Percentiles rank a stretch among this genome's conserved stretches.
These are phyloP conservation scores for Diplodus sargus DNA, from an alignment of 2,797 vertebrate species.

Conservation along the genomic window DNA sequence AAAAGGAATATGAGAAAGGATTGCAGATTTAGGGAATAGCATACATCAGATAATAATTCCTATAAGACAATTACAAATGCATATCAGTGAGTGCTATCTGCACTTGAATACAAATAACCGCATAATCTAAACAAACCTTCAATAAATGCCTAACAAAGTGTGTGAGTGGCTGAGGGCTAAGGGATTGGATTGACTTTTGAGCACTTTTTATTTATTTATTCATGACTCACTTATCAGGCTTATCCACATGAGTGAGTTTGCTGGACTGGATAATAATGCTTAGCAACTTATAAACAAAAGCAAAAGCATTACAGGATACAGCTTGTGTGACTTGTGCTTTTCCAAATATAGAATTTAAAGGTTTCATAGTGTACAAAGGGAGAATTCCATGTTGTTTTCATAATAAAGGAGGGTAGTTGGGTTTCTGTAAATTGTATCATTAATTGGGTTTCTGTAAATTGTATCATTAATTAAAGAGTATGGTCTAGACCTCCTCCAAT, in stretches of 20 bases:
- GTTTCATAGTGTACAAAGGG: background rate
- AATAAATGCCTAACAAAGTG: constrained; percentile 45
- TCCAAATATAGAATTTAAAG: background rate
- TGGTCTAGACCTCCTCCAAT: background rate
- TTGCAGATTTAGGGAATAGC: constrained; percentile 13
- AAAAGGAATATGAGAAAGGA: constrained; percentile 39
- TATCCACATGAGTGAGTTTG: constrained; percentile 55
- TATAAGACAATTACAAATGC: background rate
- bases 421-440: too few relatives aligned
- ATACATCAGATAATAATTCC: background rate
- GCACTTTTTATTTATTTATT: constrained; percentile 69
- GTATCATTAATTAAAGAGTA: too few relatives aligned
- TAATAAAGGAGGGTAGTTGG: too few relatives aligned
- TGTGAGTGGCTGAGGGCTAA: constrained; percentile 58
- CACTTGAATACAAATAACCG: constrained; percentile 32
- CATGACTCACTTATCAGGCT: constrained; percentile 69
- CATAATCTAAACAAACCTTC: constrained; percentile 39
- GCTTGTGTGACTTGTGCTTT: background rate
- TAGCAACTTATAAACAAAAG: constrained; percentile 37
- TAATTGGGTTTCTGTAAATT: too few relatives aligned
- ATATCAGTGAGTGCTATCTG: constrained; percentile 1
- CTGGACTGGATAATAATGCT: constrained; percentile 58
- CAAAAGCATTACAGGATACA: constrained; percentile 15
- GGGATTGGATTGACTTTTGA: constrained; percentile 59
- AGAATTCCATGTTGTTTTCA: too few relatives aligned